Evolutionary conservation across 2,797 vertebrate species (phyloP), one percentile per base, ranked within the genome.

Genomic region (Sparus aurata): DNA sequence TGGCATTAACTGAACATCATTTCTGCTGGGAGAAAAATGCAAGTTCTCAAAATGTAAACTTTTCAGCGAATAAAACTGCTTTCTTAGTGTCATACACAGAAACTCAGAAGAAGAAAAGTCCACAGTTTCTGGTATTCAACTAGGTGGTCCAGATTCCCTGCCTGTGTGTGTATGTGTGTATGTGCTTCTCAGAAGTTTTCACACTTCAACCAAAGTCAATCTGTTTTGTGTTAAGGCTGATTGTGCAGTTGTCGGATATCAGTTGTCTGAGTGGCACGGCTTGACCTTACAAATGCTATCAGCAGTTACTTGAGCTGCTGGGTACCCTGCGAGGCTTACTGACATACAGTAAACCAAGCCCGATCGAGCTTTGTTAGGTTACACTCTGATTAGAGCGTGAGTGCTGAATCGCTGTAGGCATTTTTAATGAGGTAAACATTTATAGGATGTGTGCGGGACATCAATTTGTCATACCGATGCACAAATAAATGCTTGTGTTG

Each of bases 151-250:
- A 73, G 58, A 83, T 52, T 85, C 22, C 13, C 41, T 66, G 38
- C 38, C 23, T 52, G 11, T 59, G 53, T 8, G n/a, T 16, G 13
- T 54, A 53, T 49, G 47, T 73, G 74, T 74, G 54, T 75, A 73
- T 69, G 54, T 63, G 69, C 85, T 84, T 83, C 65, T 69, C 68
- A 58, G 64, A 79, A 54, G 55, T 71, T 85, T 75, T 91, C 82
- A 85, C 81, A 86, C 66, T 82, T 80, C 67, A 71, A 83, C 79
- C 52, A 59, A 84, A 89, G 86, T 90, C 89, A 89, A 77, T 91
- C 85, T 91, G 89, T 90, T 91, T 92, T 82, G 84, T 91, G 86
- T 92, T 90, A 77, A 61, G 82, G 86, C 85, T 90, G 90, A 92
- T 88, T 82, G 78, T 89, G 91, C 86, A 90, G 77, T 92, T 87